These are phyloP conservation scores for Lagopus leucura DNA, from an alignment of 2,113 vertebrate species.

Conservation along the genomic window DNA sequence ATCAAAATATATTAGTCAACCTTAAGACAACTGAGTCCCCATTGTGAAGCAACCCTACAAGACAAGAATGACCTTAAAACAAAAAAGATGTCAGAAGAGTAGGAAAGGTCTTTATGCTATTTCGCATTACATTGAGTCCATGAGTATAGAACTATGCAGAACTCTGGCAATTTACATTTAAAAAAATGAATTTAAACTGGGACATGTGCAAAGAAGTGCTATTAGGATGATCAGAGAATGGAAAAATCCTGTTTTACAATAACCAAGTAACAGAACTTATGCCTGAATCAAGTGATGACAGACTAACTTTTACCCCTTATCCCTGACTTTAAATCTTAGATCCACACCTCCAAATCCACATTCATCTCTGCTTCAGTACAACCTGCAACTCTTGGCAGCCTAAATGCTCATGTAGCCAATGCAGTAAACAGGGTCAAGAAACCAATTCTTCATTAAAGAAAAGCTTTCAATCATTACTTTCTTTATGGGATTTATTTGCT, in stretches of 20 bases:
- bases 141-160: background rate
- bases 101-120: background rate
- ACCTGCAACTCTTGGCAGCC: background rate
- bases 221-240: background rate
- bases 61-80: conserved; percentile 54
- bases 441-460: background rate
- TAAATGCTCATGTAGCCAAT: background rate
- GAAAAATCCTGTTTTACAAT: background rate
- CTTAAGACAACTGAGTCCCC: conserved; percentile 12
- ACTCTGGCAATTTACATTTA: background rate
- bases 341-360: background rate
- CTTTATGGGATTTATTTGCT: background rate
- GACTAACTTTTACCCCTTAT: background rate
- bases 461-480: background rate
- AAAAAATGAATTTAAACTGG: background rate
- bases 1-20: conserved; percentile 47
- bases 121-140: background rate
- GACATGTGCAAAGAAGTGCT: background rate
- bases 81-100: background rate
- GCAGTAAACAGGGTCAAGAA: background rate
- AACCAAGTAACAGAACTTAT: background rate
- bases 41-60: conserved; percentile 12
- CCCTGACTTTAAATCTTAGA: background rate
- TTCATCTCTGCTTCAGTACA: background rate
- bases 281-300: background rate